Conservation (phyloP, 2,113 vertebrate genomes). For the Boleophthalmus pectinirostris region DNA sequence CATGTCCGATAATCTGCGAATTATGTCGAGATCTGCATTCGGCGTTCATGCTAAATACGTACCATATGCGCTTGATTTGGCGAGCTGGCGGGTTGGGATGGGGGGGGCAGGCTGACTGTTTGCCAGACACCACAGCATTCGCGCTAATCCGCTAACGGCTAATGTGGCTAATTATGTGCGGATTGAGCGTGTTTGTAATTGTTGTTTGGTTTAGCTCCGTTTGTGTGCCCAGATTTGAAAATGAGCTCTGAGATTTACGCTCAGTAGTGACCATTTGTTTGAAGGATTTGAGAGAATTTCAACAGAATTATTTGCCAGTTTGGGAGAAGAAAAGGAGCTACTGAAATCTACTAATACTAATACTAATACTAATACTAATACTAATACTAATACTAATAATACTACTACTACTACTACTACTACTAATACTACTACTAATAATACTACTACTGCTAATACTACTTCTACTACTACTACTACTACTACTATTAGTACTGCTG, state of each 20-base stretch:
- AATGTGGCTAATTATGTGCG: constrained; percentile 71
- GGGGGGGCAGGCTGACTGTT: constrained; percentile 44
- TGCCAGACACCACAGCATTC: constrained; percentile 54
- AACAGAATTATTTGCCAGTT: constrained; percentile 57
- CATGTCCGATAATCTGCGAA: constrained; percentile 72
- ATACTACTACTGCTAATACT: too few species aligned
- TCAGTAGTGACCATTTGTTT: constrained; percentile 67
- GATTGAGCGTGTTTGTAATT: constrained; percentile 75
- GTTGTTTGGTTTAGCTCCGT: constrained; percentile 74
- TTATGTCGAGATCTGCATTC: constrained; percentile 74
- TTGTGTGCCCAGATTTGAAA: constrained; percentile 72
- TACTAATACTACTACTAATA: too few species aligned
- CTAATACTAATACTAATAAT: too few species aligned
- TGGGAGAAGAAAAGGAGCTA: constrained; percentile 39
- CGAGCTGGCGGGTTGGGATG: constrained; percentile 15
- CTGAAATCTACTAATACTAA: constrained; percentile 24
- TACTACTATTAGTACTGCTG: too few species aligned
- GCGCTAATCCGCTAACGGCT: constrained; percentile 68
- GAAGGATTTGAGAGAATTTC: constrained; percentile 54
- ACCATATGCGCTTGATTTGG: constrained; percentile 11
- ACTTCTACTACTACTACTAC: too few species aligned
- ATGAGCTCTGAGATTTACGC: constrained; percentile 68
- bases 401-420: too few species aligned
- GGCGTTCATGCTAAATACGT: constrained; percentile 37
- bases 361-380: too few species aligned